Conservation (phyloP, 2,888 invertebrate genomes). For the Yponomeuta sedellus region DNA sequence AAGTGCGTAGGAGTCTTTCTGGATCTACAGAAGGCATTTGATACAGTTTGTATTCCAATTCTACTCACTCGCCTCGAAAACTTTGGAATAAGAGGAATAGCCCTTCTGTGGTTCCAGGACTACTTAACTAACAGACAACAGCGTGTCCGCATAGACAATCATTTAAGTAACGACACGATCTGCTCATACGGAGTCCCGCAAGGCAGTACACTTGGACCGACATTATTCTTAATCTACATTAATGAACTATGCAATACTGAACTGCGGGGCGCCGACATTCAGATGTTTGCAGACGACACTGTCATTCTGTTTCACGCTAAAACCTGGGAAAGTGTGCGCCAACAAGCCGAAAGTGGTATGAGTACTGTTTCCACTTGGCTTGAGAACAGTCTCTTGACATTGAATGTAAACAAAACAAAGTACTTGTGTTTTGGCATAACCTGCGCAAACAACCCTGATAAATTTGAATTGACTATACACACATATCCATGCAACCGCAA, state of each 20-base stretch:
- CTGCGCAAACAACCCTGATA: background rate
- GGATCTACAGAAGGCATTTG: conserved; percentile 9
- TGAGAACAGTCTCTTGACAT: conserved; percentile 3
- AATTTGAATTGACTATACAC: background rate
- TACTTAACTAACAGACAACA: conserved; percentile 3
- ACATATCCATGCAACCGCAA: conserved; percentile 4
- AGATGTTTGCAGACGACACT: conserved; percentile 20
- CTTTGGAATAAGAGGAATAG: background rate
- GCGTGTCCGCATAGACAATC: background rate
- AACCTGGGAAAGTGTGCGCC: background rate
- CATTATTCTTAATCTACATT: conserved; percentile 19
- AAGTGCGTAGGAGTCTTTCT: background rate
- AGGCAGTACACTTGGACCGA: conserved; percentile 21
- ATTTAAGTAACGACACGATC: background rate
- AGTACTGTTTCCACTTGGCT: conserved; percentile 7
- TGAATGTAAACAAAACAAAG: conserved; percentile 14
- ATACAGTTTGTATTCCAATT: conserved; percentile 10
- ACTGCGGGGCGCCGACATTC: background rate
- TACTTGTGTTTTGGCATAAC: conserved; percentile 10
- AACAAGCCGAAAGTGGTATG: background rate
- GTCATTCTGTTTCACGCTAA: conserved; percentile 17
- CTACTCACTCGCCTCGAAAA: background rate
- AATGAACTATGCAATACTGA: conserved; percentile 13
- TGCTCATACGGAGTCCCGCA: conserved; percentile 16
- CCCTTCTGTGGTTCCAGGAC: background rate